Conservation (phyloP, 1,140 invertebrate species). For the Cephus cinctus region DNA sequence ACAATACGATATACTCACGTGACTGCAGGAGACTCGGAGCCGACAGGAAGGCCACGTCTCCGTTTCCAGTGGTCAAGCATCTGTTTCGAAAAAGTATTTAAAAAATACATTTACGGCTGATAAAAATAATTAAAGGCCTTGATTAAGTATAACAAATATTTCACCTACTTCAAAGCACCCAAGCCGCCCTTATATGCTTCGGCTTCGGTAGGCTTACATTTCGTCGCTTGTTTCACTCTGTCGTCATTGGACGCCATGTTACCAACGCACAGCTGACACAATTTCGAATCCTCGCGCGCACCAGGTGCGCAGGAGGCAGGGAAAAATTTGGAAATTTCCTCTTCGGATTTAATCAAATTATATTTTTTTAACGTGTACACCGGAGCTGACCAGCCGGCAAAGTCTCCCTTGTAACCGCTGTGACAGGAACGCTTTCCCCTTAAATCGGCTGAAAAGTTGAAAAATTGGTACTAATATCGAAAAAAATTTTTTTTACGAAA, state of each 20-base stretch:
- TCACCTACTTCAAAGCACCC: conserved; percentile 63
- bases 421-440: conserved; percentile 62
- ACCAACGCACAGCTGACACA: conserved; percentile 51
- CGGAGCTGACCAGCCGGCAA: conserved; percentile 60
- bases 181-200: conserved; percentile 51
- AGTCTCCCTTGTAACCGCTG: conserved; percentile 39
- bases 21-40: conserved; percentile 11
- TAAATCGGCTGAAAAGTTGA: conserved; percentile 47
- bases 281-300: conserved; percentile 36
- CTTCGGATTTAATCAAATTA: conserved; percentile 49
- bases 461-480: too few relatives aligned
- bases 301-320: conserved; percentile 50
- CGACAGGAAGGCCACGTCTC: conserved; percentile 63
- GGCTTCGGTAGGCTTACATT: conserved; percentile 43
- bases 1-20: conserved; percentile 3
- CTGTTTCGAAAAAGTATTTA: conserved; percentile 28
- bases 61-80: conserved; percentile 63
- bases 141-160: background rate
- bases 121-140: background rate
- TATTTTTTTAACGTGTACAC: conserved; percentile 50
- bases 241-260: conserved; percentile 42
- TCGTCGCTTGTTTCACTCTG: conserved; percentile 30
- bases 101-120: background rate
- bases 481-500: too few relatives aligned
- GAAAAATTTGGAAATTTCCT: conserved; percentile 57